Conservation (phyloP, 2,113 vertebrate species). For the Pelvicachromis taeniatus region DNA sequence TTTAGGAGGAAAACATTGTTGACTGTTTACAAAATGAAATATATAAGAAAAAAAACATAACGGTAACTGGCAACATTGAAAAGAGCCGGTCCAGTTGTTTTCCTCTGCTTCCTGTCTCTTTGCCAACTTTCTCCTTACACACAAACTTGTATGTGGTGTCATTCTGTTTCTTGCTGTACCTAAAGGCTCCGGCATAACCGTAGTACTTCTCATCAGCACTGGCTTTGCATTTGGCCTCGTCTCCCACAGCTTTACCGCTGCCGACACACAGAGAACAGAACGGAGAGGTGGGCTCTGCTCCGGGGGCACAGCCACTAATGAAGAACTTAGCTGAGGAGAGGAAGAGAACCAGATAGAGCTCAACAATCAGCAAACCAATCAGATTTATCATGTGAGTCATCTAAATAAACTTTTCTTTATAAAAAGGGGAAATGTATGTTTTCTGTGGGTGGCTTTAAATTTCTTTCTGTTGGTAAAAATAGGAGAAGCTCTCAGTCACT, state of each 20-base stretch:
- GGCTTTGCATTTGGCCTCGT: constrained; percentile 68
- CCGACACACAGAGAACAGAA: constrained; percentile 82
- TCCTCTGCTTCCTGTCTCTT: background rate
- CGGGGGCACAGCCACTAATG: constrained; percentile 81
- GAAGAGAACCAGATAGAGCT: background rate
- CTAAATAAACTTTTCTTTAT: background rate
- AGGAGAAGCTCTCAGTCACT: constrained; percentile 40
- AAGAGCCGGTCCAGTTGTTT: background rate
- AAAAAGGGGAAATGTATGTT: background rate
- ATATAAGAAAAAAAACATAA: background rate
- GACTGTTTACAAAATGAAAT: background rate
- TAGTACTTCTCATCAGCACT: constrained; percentile 77
- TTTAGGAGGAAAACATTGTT: background rate
- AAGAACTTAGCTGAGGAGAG: constrained; percentile 73
- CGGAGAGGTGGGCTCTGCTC: constrained; percentile 64
- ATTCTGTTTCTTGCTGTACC: constrained; percentile 54
- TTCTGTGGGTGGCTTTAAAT: background rate
- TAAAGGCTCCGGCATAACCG: constrained; percentile 82
- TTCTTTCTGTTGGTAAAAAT: background rate
- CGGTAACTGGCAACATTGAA: background rate
- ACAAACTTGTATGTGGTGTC: background rate
- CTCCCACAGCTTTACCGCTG: constrained; percentile 18
- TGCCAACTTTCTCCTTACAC: background rate
- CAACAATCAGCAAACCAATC: background rate
- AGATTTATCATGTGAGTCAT: background rate